These are phyloP conservation scores for Cartodere bifasciata DNA, from an alignment of 2,888 invertebrate species.

Conservation along the genomic window DNA sequence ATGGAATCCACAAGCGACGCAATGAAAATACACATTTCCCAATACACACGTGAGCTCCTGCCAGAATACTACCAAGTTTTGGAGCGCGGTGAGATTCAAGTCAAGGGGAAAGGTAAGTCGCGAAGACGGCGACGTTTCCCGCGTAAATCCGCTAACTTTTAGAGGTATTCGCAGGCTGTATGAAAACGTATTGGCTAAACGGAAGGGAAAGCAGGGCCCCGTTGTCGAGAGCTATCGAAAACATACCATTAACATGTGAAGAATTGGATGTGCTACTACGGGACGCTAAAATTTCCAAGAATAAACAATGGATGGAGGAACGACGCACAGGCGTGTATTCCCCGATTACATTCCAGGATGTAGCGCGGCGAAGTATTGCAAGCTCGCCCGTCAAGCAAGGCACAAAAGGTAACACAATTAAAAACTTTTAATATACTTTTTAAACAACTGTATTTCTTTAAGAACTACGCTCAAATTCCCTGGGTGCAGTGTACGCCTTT, in stretches of 20 bases:
- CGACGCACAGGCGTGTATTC: constrained; percentile 55
- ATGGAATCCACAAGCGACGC: constrained; percentile 90
- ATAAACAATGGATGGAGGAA: constrained; percentile 38
- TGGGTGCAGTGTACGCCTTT: constrained; percentile 42
- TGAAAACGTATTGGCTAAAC: constrained; percentile 85
- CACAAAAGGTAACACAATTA: constrained; percentile 31
- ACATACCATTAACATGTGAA: constrained; percentile 1
- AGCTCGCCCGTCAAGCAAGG: constrained; percentile 54
- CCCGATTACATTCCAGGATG: constrained; percentile 74
- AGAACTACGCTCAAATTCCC: constrained; percentile 61
- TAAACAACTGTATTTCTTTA: constrained; percentile 17
- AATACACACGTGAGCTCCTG: constrained; percentile 68
- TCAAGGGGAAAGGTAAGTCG: constrained; percentile 72
- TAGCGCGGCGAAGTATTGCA: constrained; percentile 64
- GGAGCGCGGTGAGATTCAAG: constrained; percentile 73
- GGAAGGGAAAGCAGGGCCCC: constrained; percentile 55
- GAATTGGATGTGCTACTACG: constrained; percentile 17
- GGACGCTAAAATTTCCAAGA: constrained; percentile 8
- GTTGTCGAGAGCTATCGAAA: constrained; percentile 24
- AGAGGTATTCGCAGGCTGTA: constrained; percentile 43
- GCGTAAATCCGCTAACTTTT: background rate
- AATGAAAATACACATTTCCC: constrained; percentile 91
- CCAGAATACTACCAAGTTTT: constrained; percentile 59
- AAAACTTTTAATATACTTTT: no score
- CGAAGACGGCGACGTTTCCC: background rate